Percentiles rank a stretch among this genome's conserved stretches.
Evolutionary conservation across 2,113 vertebrate genomes (phyloP).

Genomic region (Capricornis sumatraensis): DNA sequence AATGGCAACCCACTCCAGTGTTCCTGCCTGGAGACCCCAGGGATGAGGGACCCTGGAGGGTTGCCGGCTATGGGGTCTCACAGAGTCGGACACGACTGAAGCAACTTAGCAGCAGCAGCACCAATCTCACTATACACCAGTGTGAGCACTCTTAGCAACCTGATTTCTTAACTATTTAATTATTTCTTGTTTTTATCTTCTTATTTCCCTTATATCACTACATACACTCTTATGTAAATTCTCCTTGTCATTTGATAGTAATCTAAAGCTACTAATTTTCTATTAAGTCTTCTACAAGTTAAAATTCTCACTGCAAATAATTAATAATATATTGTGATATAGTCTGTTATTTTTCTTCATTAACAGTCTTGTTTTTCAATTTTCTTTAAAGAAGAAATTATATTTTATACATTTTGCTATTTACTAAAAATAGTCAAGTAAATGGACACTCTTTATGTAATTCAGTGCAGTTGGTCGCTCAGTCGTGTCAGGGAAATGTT

Average conservation of each 20-base stretch:
- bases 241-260: background rate
- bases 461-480: no score
- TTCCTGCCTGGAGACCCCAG: no score
- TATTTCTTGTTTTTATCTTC: background rate
- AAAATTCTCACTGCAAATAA: background rate
- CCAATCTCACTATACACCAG: background rate
- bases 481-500: no score
- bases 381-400: background rate
- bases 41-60: no score
- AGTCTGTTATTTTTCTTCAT: background rate
- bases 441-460: background rate
- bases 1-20: no score
- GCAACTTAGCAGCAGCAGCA: no score
- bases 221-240: background rate
- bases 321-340: background rate
- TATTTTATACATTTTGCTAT: background rate
- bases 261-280: background rate
- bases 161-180: background rate
- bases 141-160: background rate
- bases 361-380: background rate
- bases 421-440: background rate
- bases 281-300: background rate
- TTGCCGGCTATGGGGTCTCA: no score
- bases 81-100: rapidly evolving
- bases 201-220: background rate